Base-by-base conservation (phyloP, 1,140 invertebrate species). In the Monochamus saltuarius region DNA sequence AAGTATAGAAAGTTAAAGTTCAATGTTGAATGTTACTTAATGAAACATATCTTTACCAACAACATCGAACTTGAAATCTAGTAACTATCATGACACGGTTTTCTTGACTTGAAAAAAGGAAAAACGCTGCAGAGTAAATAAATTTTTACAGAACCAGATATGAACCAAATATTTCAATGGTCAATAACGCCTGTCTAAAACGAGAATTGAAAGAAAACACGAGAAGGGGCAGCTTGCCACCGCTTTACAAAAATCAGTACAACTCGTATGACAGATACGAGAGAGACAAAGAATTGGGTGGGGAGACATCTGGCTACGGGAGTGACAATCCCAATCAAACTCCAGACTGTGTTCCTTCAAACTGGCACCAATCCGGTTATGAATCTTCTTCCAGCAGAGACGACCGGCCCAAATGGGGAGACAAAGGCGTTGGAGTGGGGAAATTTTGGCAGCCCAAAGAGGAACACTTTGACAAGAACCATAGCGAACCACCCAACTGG, bases 291-390 rank as follows among this genome's bases (percentile, higher is more conserved):
- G 78, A 80, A 56, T 82, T 85, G 7, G 86, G 86, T 56, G 82
- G 82, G 17, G 87, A 88, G 61, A 88, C 87, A 57, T 88, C 86
- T 22, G 87, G 87, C 13, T 89, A 89, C 69, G 86, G 84, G 11
- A 89, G 87, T 67, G 87, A 89, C 63, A 86, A 83, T 29, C 72
- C 83, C 1, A 84, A 80, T 55, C 77, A 63, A 43, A 69, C 69
- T 37, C 61, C 56, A 39, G 67, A 69, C 52, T 69, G 57, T 49
- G 34, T 45, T 7, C 51, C n/a, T 2, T 29, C 22, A 17, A 54
- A 39, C 19, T 54, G 51, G 51, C 39, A 69, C 7, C 62, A 52
- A 16, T 57, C 52, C 36, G 73, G 73, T 9, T 73, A 74, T 61
- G 73, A 74, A 43, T 73, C 72, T 14, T 73, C 78, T 2, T 77